Conservation (phyloP, 2,888 invertebrate species). For the Torymus tubicola region DNA sequence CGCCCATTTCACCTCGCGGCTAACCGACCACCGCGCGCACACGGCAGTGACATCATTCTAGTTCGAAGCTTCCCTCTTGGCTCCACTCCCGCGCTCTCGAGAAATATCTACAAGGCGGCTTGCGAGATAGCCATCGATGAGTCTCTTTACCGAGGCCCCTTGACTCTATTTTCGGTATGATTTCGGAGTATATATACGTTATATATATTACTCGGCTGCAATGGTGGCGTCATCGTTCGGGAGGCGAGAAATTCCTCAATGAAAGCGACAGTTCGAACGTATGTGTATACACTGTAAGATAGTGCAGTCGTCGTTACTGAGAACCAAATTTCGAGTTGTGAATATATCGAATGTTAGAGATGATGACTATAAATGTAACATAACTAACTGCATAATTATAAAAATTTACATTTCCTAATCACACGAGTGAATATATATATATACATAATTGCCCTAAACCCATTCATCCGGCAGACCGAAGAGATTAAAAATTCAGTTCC, state of each 20-base stretch:
- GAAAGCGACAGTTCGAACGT: slow-evolving; percentile 30
- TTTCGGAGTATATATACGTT: background rate
- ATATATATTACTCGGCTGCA: background rate
- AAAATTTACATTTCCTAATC: too few species aligned
- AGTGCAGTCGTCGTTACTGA: slow-evolving; percentile 18
- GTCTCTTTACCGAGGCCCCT: slow-evolving; percentile 1
- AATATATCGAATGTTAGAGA: too few species aligned
- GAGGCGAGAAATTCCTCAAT: slow-evolving; percentile 48
- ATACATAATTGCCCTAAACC: background rate
- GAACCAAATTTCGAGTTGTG: too few species aligned
- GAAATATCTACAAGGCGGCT: background rate
- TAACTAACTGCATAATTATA: too few species aligned
- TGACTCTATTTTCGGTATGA: slow-evolving; percentile 37
- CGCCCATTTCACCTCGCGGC: too few species aligned
- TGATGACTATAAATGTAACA: too few species aligned
- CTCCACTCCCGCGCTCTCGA: background rate
- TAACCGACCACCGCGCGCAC: too few species aligned
- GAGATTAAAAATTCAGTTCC: background rate
- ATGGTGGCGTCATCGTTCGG: slow-evolving; percentile 18
- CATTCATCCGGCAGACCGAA: background rate
- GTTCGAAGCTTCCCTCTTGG: too few species aligned
- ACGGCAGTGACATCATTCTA: background rate
- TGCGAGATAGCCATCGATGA: slow-evolving; percentile 30
- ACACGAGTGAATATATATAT: too few species aligned
- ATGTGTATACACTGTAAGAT: background rate